A percentile compares a stretch with the other conserved stretches of the same genome.
phyloP scores from a whole-genome alignment of 2,113 vertebrate genomes.

The Sprattus sprattus region DNA sequence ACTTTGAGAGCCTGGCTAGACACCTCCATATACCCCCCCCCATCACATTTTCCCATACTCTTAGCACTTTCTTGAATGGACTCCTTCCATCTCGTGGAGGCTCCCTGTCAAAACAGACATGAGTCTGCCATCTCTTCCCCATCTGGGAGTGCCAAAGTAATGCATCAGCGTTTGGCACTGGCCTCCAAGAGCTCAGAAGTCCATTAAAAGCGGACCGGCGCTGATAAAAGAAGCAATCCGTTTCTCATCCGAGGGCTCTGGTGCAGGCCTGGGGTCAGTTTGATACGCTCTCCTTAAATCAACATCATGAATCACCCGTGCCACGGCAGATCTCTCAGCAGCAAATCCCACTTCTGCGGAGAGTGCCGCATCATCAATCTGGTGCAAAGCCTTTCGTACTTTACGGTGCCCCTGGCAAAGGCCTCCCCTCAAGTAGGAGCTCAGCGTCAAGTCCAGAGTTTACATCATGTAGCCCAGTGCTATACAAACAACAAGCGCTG shows the following conservation, averaged over 20 bases:
- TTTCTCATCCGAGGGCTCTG: not conserved
- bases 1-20: not conserved
- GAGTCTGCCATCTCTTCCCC: not conserved
- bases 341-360: not conserved
- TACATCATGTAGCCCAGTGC: not conserved
- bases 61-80: not conserved
- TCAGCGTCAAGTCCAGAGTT: not conserved
- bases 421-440: not conserved
- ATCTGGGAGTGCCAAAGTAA: not conserved
- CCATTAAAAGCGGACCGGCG: not conserved
- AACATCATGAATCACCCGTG: not conserved
- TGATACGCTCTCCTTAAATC: not conserved
- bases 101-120: not conserved
- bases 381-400: not conserved
- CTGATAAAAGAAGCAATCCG: slow-evolving; percentile 4
- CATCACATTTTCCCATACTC: not conserved
- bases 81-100: not conserved
- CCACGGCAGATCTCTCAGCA: not conserved
- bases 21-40: too few relatives aligned
- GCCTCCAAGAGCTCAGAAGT: not conserved
- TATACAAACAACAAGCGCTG: not conserved
- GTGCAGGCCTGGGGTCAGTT: not conserved
- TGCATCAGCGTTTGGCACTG: not conserved
- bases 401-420: not conserved
- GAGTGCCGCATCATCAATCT: slow-evolving; percentile 6